phyloP scores from a whole-genome alignment of 2,888 invertebrate genomes.

The Dinocampus coccinellae region DNA sequence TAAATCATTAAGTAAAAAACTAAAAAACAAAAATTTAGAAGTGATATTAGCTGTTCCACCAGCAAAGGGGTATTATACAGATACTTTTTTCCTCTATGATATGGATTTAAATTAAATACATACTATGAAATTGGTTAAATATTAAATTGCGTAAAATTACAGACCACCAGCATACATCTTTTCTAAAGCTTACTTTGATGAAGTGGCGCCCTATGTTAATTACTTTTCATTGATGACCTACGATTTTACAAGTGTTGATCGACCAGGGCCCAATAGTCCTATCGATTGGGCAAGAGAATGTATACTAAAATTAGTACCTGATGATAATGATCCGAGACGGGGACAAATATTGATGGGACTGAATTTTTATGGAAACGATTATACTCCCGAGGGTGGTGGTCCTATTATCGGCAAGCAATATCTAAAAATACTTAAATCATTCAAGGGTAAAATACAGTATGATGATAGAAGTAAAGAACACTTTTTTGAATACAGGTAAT shows the following conservation, averaged over 20 bases:
- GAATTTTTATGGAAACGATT: conserved; percentile 95
- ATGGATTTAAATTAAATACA: conserved; percentile 36
- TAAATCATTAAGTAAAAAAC: conserved; percentile 74
- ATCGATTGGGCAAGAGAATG: conserved; percentile 85
- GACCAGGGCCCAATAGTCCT: conserved; percentile 93
- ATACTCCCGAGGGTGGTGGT: conserved; percentile 84
- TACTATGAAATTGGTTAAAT: conserved; percentile 30
- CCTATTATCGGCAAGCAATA: conserved; percentile 86
- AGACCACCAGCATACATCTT: conserved; percentile 74
- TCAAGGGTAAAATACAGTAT: conserved; percentile 83
- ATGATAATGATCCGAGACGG: conserved; percentile 73
- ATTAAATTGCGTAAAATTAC: conserved; percentile 36
- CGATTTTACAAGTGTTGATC: conserved; percentile 87
- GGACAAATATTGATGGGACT: conserved; percentile 88
- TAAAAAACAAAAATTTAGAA: conserved; percentile 70
- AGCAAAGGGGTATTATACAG: conserved; percentile 74
- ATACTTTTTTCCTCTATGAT: no score
- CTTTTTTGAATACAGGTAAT: conserved; percentile 86
- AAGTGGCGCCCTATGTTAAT: conserved; percentile 81
- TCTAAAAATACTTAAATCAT: conserved; percentile 80
- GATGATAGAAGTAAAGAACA: conserved; percentile 86
- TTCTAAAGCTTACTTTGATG: conserved; percentile 81
- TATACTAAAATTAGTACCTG: conserved; percentile 80
- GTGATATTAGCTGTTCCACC: conserved; percentile 87
- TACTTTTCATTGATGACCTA: conserved; percentile 98